phyloP scores from a whole-genome alignment of 2,113 vertebrate species.

The Empidonax alnorum region DNA sequence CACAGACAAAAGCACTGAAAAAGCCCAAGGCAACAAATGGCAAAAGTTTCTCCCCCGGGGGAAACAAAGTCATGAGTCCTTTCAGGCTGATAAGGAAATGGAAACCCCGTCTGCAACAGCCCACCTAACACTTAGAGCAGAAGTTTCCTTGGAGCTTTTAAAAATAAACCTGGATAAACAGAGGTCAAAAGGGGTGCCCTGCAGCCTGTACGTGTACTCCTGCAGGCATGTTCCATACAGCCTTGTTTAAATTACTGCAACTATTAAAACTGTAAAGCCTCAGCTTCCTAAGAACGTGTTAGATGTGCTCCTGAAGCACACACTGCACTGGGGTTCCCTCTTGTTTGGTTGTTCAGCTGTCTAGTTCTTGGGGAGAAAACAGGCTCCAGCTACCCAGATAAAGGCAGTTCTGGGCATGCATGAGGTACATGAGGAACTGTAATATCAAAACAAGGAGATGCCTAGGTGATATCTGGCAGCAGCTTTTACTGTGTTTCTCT shows the following conservation, averaged over 20 bases:
- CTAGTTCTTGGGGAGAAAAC: background rate
- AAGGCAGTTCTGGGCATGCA: background rate
- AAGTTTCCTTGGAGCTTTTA: background rate
- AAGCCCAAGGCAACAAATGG: background rate
- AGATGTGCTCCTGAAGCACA: background rate
- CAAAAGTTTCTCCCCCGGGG: background rate
- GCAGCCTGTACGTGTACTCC: rapidly evolving
- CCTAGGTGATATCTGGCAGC: background rate
- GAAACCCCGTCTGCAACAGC: background rate
- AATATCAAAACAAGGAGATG: background rate
- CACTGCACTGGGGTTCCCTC: background rate
- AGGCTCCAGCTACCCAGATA: background rate
- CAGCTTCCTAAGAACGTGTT: background rate
- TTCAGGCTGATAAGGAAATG: background rate
- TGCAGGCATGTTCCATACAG: rapidly evolving
- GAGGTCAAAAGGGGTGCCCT: background rate
- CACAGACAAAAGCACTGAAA: background rate
- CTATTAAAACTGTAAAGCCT: background rate
- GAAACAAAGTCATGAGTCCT: background rate
- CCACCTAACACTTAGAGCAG: background rate
- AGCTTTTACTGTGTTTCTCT: background rate
- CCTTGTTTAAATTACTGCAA: background rate
- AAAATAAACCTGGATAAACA: background rate
- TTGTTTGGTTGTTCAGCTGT: background rate
- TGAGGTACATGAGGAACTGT: background rate